Base-by-base conservation (phyloP, 1,140 invertebrate species). In the Cryptotermes secundus region DNA sequence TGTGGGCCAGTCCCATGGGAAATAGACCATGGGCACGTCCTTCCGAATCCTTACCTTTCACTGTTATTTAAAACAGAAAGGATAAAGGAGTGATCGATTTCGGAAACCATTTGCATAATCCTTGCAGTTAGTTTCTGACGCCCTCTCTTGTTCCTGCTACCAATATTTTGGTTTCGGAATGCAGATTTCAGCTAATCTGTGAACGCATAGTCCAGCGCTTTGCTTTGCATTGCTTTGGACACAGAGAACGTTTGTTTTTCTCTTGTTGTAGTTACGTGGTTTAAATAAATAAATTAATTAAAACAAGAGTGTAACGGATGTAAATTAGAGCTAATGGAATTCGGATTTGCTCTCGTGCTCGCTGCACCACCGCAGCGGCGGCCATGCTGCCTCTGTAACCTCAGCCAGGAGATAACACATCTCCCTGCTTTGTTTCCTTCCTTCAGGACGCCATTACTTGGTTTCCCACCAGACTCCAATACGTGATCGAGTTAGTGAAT, bases 271-370 rank as follows among this genome's bases (percentile, higher is more conserved):
- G 59, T 72, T 72, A 72, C 26, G 59, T 72, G 59, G 26, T 72
- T 72, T n/a, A 72, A 72, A 72, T 72, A 72, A 72, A 72, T 72
- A 72, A 72, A 72, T 72, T 6, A 38, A 38, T 38, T 4, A 59
- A 72, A 72, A 72, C 59, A 72, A 31, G 59, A n/a, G 59, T n/a
- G 59, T 31, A 31, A 31, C 59, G n/a, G 53, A 72, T 72, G 59
- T 72, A 72, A 72, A 72, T 72, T 72, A 72, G 59, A 72, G 59
- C n/a, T 72, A 72, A 72, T 72, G 59, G n/a, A 72, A 10, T 72
- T 72, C n/a, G 59, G 59, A 72, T 31, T 72, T 31, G 59, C 59
- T 31, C 4, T 26, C 26, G n/a, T 31, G 0, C 59, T 72, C 59
- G 31, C 31, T 26, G 26, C 59, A n/a, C 59, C n/a, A 72, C 59